Evolutionary conservation across 2,113 vertebrate genomes (phyloP).

Genomic region (Ammospiza caudacuta): DNA sequence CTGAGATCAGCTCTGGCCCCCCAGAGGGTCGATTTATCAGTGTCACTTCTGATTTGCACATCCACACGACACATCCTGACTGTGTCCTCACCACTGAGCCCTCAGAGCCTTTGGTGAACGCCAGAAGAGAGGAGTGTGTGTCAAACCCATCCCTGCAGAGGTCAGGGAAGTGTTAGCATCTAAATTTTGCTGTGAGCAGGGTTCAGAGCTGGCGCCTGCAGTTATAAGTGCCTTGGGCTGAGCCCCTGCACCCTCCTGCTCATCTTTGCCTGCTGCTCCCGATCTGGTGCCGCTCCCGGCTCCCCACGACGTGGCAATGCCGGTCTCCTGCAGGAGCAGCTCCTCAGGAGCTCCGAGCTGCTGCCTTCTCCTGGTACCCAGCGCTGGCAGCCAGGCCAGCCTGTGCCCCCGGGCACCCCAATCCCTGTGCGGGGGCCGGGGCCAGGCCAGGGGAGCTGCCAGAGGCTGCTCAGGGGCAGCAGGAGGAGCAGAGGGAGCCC

Average conservation of each 20-base stretch:
- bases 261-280: not conserved
- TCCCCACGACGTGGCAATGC: slow-evolving; percentile 57
- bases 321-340: not conserved
- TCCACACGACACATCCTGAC: fast-evolving
- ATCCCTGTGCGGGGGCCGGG: not conserved
- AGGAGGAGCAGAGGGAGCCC: not conserved
- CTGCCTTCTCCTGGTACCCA: not conserved
- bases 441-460: not conserved
- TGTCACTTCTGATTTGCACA: not conserved
- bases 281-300: not conserved
- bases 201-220: not conserved
- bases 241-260: not conserved
- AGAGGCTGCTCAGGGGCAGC: not conserved
- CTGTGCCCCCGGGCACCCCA: not conserved
- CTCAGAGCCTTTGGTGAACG: not conserved
- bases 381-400: fast-evolving
- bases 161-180: fast-evolving
- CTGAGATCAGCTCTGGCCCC: not conserved
- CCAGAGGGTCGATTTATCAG: not conserved
- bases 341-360: not conserved
- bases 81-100: fast-evolving
- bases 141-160: not conserved
- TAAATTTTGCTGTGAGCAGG: not conserved
- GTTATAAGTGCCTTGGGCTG: not conserved
- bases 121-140: fast-evolving